Base-by-base conservation (phyloP, 2,797 vertebrate genomes). In the Borostomias antarcticus region DNA sequence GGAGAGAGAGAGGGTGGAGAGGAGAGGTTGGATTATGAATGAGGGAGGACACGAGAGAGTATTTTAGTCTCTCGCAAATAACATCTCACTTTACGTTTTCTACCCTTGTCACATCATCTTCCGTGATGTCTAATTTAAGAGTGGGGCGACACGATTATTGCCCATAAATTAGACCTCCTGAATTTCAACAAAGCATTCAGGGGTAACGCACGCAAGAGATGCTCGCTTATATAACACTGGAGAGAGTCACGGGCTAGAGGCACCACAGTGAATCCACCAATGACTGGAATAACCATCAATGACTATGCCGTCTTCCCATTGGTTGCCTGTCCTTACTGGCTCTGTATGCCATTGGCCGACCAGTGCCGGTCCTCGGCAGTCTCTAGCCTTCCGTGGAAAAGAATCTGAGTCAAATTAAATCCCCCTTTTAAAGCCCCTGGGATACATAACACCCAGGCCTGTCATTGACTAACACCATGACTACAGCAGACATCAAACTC, bases 101-200 rank as follows among this genome's bases (percentile, higher is more conserved):
- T 58, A 58, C 11, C n/a, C 69, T 7, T 29, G 26, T 52, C 23
- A 62, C 30, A 52, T 67, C 53, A 62, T 51, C 32, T 53, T 29
- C 29, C 51, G 30, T 2, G 5, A 5, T 15, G 26, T 26, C 21
- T 45, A 45, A 28, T n/a, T 48, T 9, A 48, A 48, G 26, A 21
- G 33, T 2, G 56, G 17, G 5, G 19, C 10, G 58, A 8, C 6
- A 4, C 15, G 59, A 47, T 61, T 61, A 47, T 13, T 11, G 43
- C 15, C 57, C 23, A 48, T 28, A 61, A 33, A 32, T 33, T 10
- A 57, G 28, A 19, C 26, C 48, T 61, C 40, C 40, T 61, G 1
- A 47, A 28, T 9, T 61, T 48, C 32, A 40, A 21, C 19, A 4
- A 37, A 17, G 33, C 33, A 61, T 29, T 29, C 43, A 47, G 28